Evolutionary conservation across 2,797 vertebrate genomes (phyloP), one percentile per base, ranked within the genome.

Genomic region (Enteromius treurensis): DNA sequence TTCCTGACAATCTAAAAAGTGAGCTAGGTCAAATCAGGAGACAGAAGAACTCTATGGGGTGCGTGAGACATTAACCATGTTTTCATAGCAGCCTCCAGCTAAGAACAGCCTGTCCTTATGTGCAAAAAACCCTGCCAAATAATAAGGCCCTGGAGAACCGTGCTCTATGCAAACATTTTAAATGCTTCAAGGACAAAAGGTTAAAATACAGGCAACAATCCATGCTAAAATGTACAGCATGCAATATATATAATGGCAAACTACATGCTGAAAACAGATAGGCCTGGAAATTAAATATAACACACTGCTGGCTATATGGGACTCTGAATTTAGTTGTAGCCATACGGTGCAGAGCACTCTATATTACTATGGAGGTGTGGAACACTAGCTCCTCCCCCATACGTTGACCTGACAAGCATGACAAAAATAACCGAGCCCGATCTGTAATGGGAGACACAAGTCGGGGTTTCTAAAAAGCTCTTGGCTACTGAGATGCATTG

Each of bases 341-440:
- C 84, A 82, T 77, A 82, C 60, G 62, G 77, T 76, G 17, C 85
- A 89, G 87, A 89, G 90, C 32, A 88, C 83, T 86, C 77, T 82
- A 76, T 86, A 81, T 90, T 90, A 88, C 86, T 81, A 86, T 88
- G 81, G 87, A 92, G 89, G 89, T 87, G 82, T 88, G 85, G 87
- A 86, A 87, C 87, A 73, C 86, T 81, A 82, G 86, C 86, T 85
- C 87, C 87, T 88, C 87, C 88, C 84, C 77, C 88, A 90, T 90
- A 93, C 92, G 90, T 92, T 91, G 91, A 93, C 92, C 93, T 95
- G 93, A 84, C 88, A 93, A 93, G 91, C 91, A 88, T 89, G 91
- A 94, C 92, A 90, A 94, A 94, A 95, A 95, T 94, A 95, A 93
- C 94, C 93, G 91, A 90, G 93, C 91, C 92, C 91, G 90, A 92